Evolutionary conservation across 2,797 vertebrate species (phyloP).

Genomic region (Pygocentrus nattereri): DNA sequence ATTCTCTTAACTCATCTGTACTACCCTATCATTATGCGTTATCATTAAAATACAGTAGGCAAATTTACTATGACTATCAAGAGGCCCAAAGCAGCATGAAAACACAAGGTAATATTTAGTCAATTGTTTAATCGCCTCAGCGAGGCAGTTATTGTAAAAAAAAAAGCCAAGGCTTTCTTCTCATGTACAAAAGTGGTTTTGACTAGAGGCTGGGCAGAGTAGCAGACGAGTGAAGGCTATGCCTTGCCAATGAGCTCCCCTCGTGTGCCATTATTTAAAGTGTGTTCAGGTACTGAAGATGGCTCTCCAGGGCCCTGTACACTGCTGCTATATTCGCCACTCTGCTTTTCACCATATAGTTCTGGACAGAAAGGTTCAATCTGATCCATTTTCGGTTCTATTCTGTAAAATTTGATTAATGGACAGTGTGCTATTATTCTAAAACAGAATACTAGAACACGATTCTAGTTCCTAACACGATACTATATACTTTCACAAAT

Average conservation of each 20-base stretch:
- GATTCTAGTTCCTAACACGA: not conserved
- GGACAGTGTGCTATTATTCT: not conserved
- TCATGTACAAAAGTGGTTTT: slow-evolving; percentile 69
- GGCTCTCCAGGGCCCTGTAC: slow-evolving; percentile 44
- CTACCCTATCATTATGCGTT: slow-evolving; percentile 18
- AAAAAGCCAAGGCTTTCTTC: slow-evolving; percentile 47
- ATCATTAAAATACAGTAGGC: slow-evolving; percentile 16
- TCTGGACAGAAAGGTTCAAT: not conserved
- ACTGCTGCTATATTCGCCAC: slow-evolving; percentile 2
- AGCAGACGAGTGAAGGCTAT: slow-evolving; percentile 51
- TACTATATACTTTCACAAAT: too few species aligned
- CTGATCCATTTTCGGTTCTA: not conserved
- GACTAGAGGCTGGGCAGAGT: slow-evolving; percentile 58
- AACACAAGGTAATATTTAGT: slow-evolving; percentile 50
- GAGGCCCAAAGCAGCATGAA: slow-evolving; percentile 6
- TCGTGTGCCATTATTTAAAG: slow-evolving; percentile 60
- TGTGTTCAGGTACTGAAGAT: slow-evolving; percentile 63
- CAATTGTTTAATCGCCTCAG: slow-evolving; percentile 32
- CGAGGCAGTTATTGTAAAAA: slow-evolving; percentile 48
- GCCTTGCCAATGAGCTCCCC: slow-evolving; percentile 61
- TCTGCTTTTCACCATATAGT: not conserved
- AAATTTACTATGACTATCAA: slow-evolving; percentile 25
- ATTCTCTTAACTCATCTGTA: slow-evolving; percentile 6
- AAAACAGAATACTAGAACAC: not conserved
- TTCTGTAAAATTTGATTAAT: not conserved